Evolutionary conservation across 2,797 vertebrate species (phyloP).

Genomic region (Pseudomugil gertrudae): DNA sequence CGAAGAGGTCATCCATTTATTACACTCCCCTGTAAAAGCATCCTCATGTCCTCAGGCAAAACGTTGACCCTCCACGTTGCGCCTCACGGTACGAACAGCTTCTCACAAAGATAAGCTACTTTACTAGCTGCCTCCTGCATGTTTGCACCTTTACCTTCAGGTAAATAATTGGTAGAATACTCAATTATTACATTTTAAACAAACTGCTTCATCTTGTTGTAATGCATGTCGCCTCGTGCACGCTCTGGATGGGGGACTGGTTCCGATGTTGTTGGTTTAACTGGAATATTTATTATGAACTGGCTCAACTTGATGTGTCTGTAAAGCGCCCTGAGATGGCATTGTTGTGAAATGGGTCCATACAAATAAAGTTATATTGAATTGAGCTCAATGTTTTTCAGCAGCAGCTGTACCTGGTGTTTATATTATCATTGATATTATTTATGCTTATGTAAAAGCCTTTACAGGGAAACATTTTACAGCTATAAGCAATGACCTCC

Average conservation of each 20-base stretch:
- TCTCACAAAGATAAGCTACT: not conserved
- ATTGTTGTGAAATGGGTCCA: no score
- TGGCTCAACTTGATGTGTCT: no score
- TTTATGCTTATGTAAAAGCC: not conserved
- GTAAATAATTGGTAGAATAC: not conserved
- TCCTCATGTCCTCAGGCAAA: not conserved
- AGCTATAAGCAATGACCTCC: not conserved
- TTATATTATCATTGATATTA: not conserved
- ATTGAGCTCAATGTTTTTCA: not conserved
- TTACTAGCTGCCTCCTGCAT: not conserved
- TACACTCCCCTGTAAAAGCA: not conserved
- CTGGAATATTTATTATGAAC: no score
- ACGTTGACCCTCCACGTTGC: not conserved
- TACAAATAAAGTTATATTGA: no score
- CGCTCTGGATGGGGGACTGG: no score
- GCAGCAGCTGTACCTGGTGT: not conserved
- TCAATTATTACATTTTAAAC: not conserved
- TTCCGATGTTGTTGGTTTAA: no score
- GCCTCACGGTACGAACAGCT: not conserved
- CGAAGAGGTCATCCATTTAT: not conserved
- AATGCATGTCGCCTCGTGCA: no score
- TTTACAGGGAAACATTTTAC: not conserved
- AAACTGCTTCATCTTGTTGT: no score
- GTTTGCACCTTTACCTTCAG: not conserved
- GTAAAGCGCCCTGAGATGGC: no score